Conservation (phyloP, 23 tunicate species). For the Styela clava region DNA sequence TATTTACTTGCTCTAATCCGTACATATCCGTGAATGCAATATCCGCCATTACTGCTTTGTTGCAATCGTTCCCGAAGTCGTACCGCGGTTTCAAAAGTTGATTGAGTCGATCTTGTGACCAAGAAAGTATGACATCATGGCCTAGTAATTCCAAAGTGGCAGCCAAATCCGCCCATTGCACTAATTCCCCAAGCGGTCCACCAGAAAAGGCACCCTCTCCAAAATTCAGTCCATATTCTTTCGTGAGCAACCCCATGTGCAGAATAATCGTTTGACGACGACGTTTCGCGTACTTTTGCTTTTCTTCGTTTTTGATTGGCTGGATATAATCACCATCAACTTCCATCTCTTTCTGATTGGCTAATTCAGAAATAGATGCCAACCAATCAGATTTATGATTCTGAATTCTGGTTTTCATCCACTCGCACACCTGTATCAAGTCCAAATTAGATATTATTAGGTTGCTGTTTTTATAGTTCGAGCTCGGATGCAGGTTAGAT, state of each 20-base stretch:
- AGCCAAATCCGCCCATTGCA: conserved; percentile 90
- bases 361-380: background rate
- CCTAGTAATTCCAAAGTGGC: conserved; percentile 63
- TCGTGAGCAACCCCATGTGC: conserved; percentile 87
- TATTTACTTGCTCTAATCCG: conserved; percentile 80
- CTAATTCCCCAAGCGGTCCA: conserved; percentile 91
- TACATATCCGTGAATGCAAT: conserved; percentile 71
- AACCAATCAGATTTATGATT: conserved; percentile 28
- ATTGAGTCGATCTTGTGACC: conserved; percentile 70
- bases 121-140: conserved; percentile 78
- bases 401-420: conserved; percentile 46
- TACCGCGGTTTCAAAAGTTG: conserved; percentile 25
- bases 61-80: conserved; percentile 16
- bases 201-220: conserved; percentile 79
- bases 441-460: background rate
- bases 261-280: conserved; percentile 37
- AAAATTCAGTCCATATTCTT: conserved; percentile 63
- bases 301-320: background rate
- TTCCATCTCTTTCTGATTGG: background rate
- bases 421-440: conserved; percentile 68
- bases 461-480: no score
- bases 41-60: conserved; percentile 58
- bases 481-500: no score
- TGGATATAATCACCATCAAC: background rate
- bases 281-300: conserved; percentile 2